These are phyloP conservation scores for Poeciliopsis presidionis DNA, from an alignment of 2,797 vertebrate genomes.

Conservation along the genomic window DNA sequence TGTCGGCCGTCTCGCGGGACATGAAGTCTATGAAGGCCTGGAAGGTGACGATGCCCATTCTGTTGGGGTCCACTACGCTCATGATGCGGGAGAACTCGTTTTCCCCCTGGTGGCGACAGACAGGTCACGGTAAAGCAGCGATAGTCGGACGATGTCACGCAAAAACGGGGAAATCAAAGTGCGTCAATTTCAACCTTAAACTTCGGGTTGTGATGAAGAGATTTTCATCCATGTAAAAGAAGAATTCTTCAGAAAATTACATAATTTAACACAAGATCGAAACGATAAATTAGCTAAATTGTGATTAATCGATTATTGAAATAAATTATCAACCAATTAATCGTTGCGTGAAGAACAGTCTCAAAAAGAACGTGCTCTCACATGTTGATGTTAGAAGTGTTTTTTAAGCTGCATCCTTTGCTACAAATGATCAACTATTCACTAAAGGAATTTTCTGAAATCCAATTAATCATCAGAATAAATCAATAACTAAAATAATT, in stretches of 20 bases:
- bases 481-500: no score
- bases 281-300: no score
- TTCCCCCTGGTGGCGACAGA: constrained; percentile 85
- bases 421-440: no score
- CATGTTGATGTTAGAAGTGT: no score
- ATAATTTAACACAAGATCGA: not conserved
- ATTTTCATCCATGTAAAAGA: not conserved
- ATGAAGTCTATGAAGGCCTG: constrained; percentile 99
- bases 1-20: constrained; percentile 97
- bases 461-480: no score
- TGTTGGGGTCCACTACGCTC: constrained; percentile 98
- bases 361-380: no score
- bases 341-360: no score
- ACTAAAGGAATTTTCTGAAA: no score
- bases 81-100: constrained; percentile 98
- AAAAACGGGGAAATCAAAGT: not conserved
- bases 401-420: no score
- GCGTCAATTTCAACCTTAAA: not conserved
- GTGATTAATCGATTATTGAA: no score
- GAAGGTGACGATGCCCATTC: constrained; percentile 93
- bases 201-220: not conserved
- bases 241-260: not conserved
- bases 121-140: constrained; percentile 23
- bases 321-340: no score
- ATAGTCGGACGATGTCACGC: not conserved